Evolutionary conservation across 1,140 invertebrate genomes (phyloP).

Genomic region (Lutraria rhynchaena): DNA sequence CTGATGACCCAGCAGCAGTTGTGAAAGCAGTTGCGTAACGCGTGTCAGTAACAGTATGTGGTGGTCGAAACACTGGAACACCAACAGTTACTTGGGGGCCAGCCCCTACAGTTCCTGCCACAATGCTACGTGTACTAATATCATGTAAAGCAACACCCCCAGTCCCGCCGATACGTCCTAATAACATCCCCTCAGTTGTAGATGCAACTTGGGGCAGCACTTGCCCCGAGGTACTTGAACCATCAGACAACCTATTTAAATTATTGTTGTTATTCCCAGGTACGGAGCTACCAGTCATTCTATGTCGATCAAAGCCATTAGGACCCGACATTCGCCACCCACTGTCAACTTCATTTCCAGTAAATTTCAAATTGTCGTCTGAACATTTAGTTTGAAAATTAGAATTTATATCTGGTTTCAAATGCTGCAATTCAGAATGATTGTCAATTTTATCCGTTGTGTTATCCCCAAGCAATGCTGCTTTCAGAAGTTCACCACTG

Average conservation of each 20-base stretch:
- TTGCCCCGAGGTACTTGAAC: constrained; percentile 53
- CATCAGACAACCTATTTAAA: constrained; percentile 60
- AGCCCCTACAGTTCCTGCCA: constrained; percentile 63
- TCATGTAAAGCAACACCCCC: constrained; percentile 47
- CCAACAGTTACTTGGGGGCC: constrained; percentile 58
- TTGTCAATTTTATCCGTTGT: neutral
- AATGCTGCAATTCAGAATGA: neutral
- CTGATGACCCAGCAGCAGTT: constrained; percentile 47
- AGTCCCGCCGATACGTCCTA: constrained; percentile 36
- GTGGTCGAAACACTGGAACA: constrained; percentile 66
- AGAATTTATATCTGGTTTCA: constrained; percentile 50
- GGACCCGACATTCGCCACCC: constrained; percentile 54
- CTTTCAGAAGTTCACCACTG: constrained; percentile 29
- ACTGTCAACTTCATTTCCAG: constrained; percentile 58
- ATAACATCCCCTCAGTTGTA: constrained; percentile 49
- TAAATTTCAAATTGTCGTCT: constrained; percentile 40
- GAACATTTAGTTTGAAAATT: constrained; percentile 57
- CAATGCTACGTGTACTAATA: constrained; percentile 40
- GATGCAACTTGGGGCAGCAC: constrained; percentile 56
- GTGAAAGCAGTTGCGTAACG: constrained; percentile 56
- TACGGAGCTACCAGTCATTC: constrained; percentile 65
- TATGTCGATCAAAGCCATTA: constrained; percentile 65
- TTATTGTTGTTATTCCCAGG: constrained; percentile 53
- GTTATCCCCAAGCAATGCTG: constrained; percentile 27
- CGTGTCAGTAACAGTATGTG: constrained; percentile 65